These are phyloP conservation scores for Teinopalpus imperialis DNA, from an alignment of 2,888 invertebrate genomes.

Conservation along the genomic window DNA sequence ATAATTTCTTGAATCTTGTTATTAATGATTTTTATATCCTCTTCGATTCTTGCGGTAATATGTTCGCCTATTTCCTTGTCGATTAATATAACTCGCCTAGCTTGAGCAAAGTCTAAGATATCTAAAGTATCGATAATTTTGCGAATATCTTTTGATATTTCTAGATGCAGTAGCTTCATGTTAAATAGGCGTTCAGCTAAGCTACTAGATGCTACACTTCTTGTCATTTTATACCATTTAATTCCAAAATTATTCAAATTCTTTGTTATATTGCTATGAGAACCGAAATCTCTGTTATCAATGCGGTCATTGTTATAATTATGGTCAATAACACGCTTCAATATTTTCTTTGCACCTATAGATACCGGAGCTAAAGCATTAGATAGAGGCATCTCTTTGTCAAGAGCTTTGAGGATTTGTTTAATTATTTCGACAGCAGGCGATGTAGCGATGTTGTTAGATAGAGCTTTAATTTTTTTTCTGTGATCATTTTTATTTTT, in stretches of 20 bases:
- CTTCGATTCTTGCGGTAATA: slow-evolving; percentile 40
- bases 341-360: slow-evolving; percentile 37
- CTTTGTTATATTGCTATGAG: slow-evolving; percentile 43
- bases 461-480: slow-evolving; percentile 7
- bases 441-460: slow-evolving; percentile 13
- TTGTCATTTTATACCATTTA: slow-evolving; percentile 43
- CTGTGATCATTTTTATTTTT: slow-evolving; percentile 20
- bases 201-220: slow-evolving; percentile 35
- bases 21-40: slow-evolving; percentile 39
- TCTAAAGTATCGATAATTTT: slow-evolving; percentile 49
- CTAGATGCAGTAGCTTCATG: slow-evolving; percentile 52
- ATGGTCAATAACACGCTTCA: slow-evolving; percentile 47
- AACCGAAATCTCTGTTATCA: slow-evolving; percentile 34
- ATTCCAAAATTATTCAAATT: slow-evolving; percentile 46
- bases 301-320: slow-evolving; percentile 39
- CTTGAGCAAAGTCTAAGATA: slow-evolving; percentile 43
- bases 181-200: slow-evolving; percentile 41
- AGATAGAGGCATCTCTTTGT: slow-evolving; percentile 37
- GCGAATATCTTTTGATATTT: slow-evolving; percentile 44
- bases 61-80: slow-evolving; percentile 36
- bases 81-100: slow-evolving; percentile 43
- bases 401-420: slow-evolving; percentile 45
- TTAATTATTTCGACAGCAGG: slow-evolving; percentile 36
- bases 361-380: slow-evolving; percentile 45
- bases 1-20: slow-evolving; percentile 38